Evolutionary conservation across 2,888 invertebrate genomes (phyloP).

Genomic region (Carpatolechia fugitivella): DNA sequence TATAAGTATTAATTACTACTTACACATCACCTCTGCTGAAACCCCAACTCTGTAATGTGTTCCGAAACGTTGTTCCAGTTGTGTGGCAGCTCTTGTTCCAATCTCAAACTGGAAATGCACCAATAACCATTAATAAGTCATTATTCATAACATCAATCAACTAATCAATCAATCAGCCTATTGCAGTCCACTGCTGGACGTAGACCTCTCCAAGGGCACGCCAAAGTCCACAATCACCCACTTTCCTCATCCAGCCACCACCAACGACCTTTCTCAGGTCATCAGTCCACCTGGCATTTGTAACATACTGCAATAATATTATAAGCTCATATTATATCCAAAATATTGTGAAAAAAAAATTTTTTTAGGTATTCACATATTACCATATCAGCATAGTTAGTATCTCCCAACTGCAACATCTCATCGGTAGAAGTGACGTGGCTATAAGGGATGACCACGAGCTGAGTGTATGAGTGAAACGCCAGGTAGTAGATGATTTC

Average conservation of each 20-base stretch:
- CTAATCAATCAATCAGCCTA: no score
- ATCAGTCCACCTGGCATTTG: no score
- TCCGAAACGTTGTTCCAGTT: constrained; percentile 42
- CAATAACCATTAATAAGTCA: background rate
- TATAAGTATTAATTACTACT: constrained; percentile 37
- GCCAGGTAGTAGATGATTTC: constrained; percentile 70
- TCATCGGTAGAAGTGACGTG: constrained; percentile 37
- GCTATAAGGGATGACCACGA: constrained; percentile 74
- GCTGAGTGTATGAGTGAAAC: constrained; percentile 79
- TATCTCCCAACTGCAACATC: constrained; percentile 28
- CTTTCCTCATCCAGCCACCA: no score
- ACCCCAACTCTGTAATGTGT: constrained; percentile 57
- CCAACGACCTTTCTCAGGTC: no score
- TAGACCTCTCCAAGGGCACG: no score
- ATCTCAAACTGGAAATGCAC: constrained; percentile 54
- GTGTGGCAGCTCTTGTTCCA: constrained; percentile 49
- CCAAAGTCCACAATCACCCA: no score
- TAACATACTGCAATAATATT: no score
- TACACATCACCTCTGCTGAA: constrained; percentile 66
- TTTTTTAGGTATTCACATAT: no score
- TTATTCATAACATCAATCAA: no score
- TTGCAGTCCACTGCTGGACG: no score
- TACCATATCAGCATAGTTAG: constrained; percentile 64
- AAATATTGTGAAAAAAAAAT: no score
- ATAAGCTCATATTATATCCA: no score